Percentiles rank a stretch among this genome's conserved stretches.
Evolutionary conservation across 2,797 vertebrate genomes (phyloP).

Genomic region (Lepilemur septentrionalis): DNA sequence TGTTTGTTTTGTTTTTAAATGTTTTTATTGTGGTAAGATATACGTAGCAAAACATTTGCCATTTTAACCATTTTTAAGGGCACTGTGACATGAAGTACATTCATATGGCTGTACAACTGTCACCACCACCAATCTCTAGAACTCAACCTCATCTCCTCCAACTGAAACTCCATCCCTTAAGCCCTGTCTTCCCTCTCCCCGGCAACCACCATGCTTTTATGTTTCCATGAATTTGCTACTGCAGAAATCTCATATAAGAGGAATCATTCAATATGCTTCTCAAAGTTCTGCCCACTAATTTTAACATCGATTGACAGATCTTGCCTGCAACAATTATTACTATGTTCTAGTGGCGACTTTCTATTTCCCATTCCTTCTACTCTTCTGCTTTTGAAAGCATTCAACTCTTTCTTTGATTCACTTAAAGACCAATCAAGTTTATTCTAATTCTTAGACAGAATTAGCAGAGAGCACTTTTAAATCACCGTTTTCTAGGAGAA

Average conservation of each 20-base stretch:
- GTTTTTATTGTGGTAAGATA: neutral
- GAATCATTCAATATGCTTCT: neutral
- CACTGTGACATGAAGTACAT: neutral
- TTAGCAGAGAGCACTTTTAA: neutral
- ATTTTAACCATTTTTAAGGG: neutral
- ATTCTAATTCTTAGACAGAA: neutral
- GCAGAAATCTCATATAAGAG: neutral
- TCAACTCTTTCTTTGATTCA: neutral
- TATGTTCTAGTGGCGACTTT: neutral
- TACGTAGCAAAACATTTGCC: neutral
- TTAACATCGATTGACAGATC: neutral
- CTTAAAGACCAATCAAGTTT: neutral
- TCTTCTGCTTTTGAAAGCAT: neutral
- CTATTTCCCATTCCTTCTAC: neutral
- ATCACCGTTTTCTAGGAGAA: neutral
- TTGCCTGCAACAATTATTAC: neutral
- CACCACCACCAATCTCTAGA: neutral
- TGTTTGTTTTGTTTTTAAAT: neutral
- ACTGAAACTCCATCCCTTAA: neutral
- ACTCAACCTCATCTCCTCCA: neutral
- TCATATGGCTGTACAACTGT: neutral
- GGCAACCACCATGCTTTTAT: neutral
- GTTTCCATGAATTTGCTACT: neutral
- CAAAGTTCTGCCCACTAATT: neutral
- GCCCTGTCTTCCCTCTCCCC: neutral